These are phyloP conservation scores for Lichenostomus cassidix DNA, from an alignment of 2,113 vertebrate genomes.

Conservation along the genomic window DNA sequence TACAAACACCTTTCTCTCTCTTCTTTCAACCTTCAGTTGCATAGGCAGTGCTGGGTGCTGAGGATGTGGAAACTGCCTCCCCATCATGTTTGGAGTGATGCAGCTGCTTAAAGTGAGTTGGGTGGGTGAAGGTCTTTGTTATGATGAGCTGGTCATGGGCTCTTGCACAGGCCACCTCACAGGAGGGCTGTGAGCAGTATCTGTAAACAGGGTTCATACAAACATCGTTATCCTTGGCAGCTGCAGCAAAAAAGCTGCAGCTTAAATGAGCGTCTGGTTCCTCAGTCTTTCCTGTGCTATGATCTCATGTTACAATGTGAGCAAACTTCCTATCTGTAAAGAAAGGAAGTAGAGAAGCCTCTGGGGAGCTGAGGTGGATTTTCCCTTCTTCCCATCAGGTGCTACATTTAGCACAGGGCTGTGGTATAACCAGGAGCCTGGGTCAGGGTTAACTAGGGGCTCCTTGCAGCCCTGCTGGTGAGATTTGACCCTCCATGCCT, in stretches of 20 bases:
- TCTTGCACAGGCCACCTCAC: background rate
- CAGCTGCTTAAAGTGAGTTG: background rate
- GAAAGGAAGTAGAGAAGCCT: conserved; percentile 40
- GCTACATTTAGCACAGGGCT: conserved; percentile 3
- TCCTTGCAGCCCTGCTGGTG: background rate
- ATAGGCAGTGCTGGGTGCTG: rapidly evolving
- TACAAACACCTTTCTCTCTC: rapidly evolving
- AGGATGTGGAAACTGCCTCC: background rate
- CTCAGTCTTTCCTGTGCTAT: conserved; percentile 63
- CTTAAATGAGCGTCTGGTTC: conserved; percentile 13
- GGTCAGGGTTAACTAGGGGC: background rate
- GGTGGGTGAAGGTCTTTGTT: background rate
- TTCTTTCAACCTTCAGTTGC: rapidly evolving
- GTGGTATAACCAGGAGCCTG: background rate
- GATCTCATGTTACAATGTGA: conserved; percentile 59
- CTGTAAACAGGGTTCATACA: conserved; percentile 34
- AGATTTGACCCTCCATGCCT: background rate
- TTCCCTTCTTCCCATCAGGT: conserved; percentile 48
- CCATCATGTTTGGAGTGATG: background rate
- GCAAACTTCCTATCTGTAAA: conserved; percentile 56
- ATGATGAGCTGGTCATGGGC: background rate
- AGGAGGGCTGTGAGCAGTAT: background rate
- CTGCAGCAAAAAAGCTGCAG: conserved; percentile 19
- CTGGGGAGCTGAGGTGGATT: conserved; percentile 53
- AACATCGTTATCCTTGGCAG: conserved; percentile 31